These are phyloP conservation scores for Ivindomyrus marchei DNA, from an alignment of 2,113 vertebrate genomes.

Conservation along the genomic window DNA sequence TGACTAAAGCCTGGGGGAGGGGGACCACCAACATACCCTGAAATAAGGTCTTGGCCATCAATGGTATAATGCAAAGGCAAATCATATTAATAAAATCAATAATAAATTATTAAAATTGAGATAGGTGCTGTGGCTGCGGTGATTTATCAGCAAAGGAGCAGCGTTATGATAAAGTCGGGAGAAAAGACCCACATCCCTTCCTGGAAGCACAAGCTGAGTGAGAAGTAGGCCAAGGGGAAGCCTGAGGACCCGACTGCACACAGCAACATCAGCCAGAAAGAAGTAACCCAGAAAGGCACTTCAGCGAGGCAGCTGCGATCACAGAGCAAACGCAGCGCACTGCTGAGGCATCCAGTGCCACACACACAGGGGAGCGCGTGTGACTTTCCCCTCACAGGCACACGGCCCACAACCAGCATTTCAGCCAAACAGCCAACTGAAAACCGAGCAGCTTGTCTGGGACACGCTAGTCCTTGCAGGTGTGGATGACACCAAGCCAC, in stretches of 20 bases:
- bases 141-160: background rate
- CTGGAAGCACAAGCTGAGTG: background rate
- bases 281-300: background rate
- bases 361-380: background rate
- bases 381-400: background rate
- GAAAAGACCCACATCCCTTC: background rate
- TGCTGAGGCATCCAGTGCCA: background rate
- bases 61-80: no score
- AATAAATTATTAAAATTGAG: background rate
- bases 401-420: background rate
- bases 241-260: background rate
- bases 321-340: background rate
- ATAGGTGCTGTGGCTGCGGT: background rate
- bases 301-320: background rate
- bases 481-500: background rate
- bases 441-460: background rate
- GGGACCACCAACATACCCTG: background rate
- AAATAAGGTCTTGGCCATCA: background rate
- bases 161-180: background rate
- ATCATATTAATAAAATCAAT: background rate
- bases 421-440: background rate
- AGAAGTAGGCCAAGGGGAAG: background rate
- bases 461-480: background rate
- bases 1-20: background rate
- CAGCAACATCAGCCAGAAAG: background rate